Evolutionary conservation across 2,797 vertebrate genomes (phyloP), one percentile per base, ranked within the genome.

Genomic region (Oryzias sinensis): DNA sequence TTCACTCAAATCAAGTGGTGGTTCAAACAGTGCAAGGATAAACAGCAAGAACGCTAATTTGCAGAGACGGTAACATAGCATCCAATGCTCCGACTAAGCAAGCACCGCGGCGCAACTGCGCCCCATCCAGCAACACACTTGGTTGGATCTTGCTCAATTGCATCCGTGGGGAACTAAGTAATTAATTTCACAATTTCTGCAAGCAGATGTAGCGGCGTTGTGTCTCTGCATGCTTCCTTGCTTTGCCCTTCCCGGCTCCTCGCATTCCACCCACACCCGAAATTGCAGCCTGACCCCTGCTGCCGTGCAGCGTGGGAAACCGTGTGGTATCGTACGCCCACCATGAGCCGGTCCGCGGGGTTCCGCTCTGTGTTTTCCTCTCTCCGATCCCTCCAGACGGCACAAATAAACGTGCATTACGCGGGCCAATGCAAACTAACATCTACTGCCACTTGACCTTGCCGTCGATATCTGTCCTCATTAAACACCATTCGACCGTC

Each of bases 401-500:
- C 53, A 5, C 1, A 3, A 33, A 5, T 57, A 25, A 56, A 9
- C 43, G 7, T 66, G 33, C 76, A 80, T 78, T 80, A 83, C 61
- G 67, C 76, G 33, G 66, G 62, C 69, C 85, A 80, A 87, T 84
- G 81, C 83, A 88, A 87, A 86, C 81, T 70, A 87, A 84, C 84
- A 80, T 82, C 73, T 64, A 72, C 70, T 63, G 72, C 77, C 82
- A 81, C 81, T 87, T 89, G 87, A 88, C 88, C 89, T 80, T 43
- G 70, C 80, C 70, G 87, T 88, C 87, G 69, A 89, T 90, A 88
- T 83, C 77, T 55, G 78, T 86, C 82, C 88, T 88, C 86, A 87
- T 90, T 90, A 91, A 90, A 90, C 84, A 76, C 76, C 72, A 49
- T 71, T 74, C 62, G 7, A 62, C 74, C 66, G 60, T 77, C 79